Evolutionary conservation across 2,888 invertebrate species (phyloP).

Genomic region (Gymnocheta viridis): DNA sequence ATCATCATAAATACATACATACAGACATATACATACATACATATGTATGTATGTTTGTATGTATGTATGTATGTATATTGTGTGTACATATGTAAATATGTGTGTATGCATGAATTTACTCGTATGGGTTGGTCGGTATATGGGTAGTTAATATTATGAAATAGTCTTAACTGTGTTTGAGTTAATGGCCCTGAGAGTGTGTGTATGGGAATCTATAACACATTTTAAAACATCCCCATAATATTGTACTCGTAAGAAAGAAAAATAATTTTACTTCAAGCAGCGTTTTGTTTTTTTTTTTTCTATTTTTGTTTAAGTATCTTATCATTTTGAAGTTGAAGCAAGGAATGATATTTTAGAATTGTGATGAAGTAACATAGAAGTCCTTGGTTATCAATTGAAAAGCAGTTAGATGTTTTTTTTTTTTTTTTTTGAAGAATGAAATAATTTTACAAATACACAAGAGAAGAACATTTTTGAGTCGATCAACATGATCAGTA

Average conservation of each 20-base stretch:
- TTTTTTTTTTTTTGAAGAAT: not conserved
- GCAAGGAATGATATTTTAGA: not conserved
- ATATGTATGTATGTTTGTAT: not conserved
- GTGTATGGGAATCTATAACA: slow-evolving; percentile 38
- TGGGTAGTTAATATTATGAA: slow-evolving; percentile 29
- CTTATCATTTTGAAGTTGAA: slow-evolving; percentile 32
- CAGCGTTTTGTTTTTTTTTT: not conserved
- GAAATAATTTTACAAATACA: not conserved
- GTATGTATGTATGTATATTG: not conserved
- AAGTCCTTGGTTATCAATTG: slow-evolving; percentile 49
- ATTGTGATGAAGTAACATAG: not conserved
- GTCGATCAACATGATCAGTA: too few species aligned
- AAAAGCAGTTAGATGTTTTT: slow-evolving; percentile 27
- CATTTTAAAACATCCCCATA: slow-evolving; percentile 54
- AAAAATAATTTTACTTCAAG: not conserved
- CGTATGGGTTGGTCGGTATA: not conserved
- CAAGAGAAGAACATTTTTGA: too few species aligned
- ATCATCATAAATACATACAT: not conserved
- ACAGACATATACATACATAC: not conserved
- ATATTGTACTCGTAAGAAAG: not conserved
- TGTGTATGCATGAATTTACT: not conserved
- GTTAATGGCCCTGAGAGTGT: not conserved
- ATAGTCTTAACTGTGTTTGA: slow-evolving; percentile 27
- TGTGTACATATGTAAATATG: not conserved
- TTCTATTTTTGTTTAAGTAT: not conserved